Evolutionary conservation across 1,140 invertebrate species (phyloP).

Genomic region (Drosophila pandora): DNA sequence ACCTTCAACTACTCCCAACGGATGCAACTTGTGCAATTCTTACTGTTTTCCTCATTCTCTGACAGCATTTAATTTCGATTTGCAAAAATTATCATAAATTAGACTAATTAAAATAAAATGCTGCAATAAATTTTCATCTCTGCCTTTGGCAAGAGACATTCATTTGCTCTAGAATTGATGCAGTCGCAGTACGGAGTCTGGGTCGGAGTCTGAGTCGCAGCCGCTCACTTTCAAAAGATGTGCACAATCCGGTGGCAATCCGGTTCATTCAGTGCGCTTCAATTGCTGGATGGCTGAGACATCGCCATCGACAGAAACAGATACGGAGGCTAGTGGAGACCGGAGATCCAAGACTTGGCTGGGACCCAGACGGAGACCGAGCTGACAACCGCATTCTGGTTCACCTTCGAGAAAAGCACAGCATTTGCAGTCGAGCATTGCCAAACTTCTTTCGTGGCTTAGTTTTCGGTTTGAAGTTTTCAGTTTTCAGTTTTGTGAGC

Average conservation of each 20-base stretch:
- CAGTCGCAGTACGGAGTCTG: conserved; percentile 20
- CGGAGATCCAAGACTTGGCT: conserved; percentile 17
- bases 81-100: conserved; percentile 67
- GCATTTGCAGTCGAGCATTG: conserved; percentile 28
- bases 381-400: conserved; percentile 54
- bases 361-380: conserved; percentile 23
- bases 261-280: conserved; percentile 63
- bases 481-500: conserved; percentile 38
- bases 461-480: conserved; percentile 40
- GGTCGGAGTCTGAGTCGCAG: conserved; percentile 4
- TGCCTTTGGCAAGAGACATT: conserved; percentile 48
- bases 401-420: conserved; percentile 74
- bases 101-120: conserved; percentile 74
- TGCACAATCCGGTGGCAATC: conserved; percentile 60
- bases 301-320: conserved; percentile 28
- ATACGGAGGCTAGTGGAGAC: conserved; percentile 13
- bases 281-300: conserved; percentile 41
- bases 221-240: conserved; percentile 75
- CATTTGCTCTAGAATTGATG: conserved; percentile 70
- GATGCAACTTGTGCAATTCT: conserved; percentile 9
- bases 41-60: background rate
- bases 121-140: conserved; percentile 63
- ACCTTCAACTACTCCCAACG: conserved; percentile 7
- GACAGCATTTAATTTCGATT: conserved; percentile 49
- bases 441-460: conserved; percentile 52